Evolutionary conservation across 1,140 invertebrate genomes (phyloP).

Genomic region (Danaus melanippus): DNA sequence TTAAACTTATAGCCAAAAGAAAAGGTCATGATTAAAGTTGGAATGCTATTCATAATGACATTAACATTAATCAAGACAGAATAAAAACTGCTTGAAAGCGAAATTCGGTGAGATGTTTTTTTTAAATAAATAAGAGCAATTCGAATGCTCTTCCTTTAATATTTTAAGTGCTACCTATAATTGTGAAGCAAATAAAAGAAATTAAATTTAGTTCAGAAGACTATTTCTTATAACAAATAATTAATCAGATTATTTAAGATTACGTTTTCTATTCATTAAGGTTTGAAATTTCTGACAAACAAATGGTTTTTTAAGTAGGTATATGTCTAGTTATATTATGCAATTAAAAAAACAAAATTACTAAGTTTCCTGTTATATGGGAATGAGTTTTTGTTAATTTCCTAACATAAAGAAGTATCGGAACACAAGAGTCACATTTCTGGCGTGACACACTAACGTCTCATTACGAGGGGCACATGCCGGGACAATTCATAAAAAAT

Average conservation of each 20-base stretch:
- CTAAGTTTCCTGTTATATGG: no score
- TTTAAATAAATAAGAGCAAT: constrained; percentile 18
- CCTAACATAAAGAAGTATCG: constrained; percentile 33
- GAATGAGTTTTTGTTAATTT: no score
- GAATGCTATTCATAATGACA: constrained; percentile 28
- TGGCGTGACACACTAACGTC: constrained; percentile 45
- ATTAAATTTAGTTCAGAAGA: no score
- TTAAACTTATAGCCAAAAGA: constrained; percentile 24
- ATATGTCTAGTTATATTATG: no score
- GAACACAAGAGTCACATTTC: constrained; percentile 62
- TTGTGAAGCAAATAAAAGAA: no score
- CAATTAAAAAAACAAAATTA: no score
- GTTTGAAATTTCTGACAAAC: no score
- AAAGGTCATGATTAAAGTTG: constrained; percentile 33
- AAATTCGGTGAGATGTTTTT: constrained; percentile 23
- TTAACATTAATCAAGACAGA: constrained; percentile 32
- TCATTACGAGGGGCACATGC: constrained; percentile 61
- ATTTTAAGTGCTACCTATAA: constrained; percentile 12
- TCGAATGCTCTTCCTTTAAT: constrained; percentile 19
- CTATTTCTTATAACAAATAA: no score
- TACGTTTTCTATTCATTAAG: no score
- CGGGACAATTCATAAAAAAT: constrained; percentile 53
- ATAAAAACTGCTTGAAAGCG: constrained; percentile 28
- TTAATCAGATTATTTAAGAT: no score
- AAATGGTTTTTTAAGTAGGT: no score